A percentile compares a stretch with the other conserved stretches of the same genome.
These are phyloP conservation scores for Tetramorium alpestre DNA, from an alignment of 1,140 invertebrate genomes.

Conservation along the genomic window DNA sequence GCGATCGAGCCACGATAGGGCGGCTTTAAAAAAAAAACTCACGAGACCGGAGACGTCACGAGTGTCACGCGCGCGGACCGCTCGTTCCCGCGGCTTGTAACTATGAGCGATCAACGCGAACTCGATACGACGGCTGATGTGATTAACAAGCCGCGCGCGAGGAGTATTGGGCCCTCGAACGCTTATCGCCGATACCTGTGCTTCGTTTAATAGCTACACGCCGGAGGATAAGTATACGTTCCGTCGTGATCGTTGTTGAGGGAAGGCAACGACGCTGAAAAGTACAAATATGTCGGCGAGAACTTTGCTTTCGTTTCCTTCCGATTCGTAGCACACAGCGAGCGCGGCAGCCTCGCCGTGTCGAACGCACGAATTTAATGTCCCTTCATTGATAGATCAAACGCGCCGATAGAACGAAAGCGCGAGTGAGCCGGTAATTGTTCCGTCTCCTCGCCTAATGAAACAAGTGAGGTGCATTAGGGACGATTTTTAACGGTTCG, in stretches of 20 bases:
- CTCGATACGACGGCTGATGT: slow-evolving; percentile 63
- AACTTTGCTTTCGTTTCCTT: not conserved
- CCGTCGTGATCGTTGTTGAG: slow-evolving; percentile 9
- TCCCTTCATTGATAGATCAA: slow-evolving; percentile 27
- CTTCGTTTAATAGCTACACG: slow-evolving; percentile 58
- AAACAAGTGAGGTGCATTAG: slow-evolving; percentile 18
- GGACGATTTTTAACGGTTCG: slow-evolving; percentile 27
- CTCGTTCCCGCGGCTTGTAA: slow-evolving; percentile 62
- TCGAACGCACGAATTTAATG: slow-evolving; percentile 46
- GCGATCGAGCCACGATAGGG: slow-evolving; percentile 62
- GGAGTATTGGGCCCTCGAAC: slow-evolving; percentile 61
- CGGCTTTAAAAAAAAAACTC: slow-evolving; percentile 67
- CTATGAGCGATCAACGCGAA: slow-evolving; percentile 67
- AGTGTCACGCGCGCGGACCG: slow-evolving; percentile 65
- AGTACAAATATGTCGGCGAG: not conserved
- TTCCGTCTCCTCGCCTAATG: not conserved
- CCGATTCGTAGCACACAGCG: not conserved
- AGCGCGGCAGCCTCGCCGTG: not conserved
- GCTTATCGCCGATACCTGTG: slow-evolving; percentile 66
- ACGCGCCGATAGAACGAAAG: slow-evolving; percentile 40
- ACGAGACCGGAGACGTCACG: slow-evolving; percentile 51
- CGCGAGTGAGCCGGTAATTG: slow-evolving; percentile 8
- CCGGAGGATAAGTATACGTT: slow-evolving; percentile 51
- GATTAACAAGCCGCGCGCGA: slow-evolving; percentile 68
- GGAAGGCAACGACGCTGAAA: slow-evolving; percentile 56